These are phyloP conservation scores for Sinocyclocheilus anophthalmus DNA, from an alignment of 2,113 vertebrate species.

Conservation along the genomic window DNA sequence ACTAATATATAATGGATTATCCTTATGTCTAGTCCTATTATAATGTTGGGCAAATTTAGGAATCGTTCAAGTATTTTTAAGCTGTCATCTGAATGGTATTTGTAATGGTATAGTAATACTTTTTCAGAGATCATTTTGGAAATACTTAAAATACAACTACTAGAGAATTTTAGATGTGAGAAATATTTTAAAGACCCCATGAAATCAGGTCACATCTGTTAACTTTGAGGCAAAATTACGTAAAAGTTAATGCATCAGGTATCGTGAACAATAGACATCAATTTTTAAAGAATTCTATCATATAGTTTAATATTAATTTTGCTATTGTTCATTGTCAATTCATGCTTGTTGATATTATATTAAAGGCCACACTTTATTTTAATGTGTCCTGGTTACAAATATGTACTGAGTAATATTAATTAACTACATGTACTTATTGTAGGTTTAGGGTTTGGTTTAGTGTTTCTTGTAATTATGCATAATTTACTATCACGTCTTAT, in stretches of 20 bases:
- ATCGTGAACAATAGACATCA: background rate
- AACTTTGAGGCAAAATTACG: background rate
- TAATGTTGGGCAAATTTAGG: constrained; percentile 21
- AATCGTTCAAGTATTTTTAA: constrained; percentile 37
- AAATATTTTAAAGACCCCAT: background rate
- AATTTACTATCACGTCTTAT: background rate
- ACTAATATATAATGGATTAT: constrained; percentile 42
- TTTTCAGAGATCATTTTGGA: background rate
- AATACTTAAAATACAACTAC: background rate
- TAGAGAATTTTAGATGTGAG: background rate
- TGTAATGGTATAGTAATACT: too few species aligned
- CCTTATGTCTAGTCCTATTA: constrained; percentile 25
- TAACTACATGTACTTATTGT: background rate
- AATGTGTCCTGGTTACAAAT: background rate
- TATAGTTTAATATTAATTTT: background rate
- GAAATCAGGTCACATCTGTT: background rate
- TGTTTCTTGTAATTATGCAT: constrained; percentile 7
- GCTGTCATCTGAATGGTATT: background rate
- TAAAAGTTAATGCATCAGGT: background rate
- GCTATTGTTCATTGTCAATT: background rate
- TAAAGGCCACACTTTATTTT: background rate
- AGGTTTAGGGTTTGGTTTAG: background rate
- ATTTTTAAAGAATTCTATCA: too few species aligned
- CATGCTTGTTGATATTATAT: background rate
- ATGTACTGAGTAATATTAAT: too few species aligned